Base-by-base conservation (phyloP, 2,797 vertebrate genomes). In the Melanogrammus aeglefinus region DNA sequence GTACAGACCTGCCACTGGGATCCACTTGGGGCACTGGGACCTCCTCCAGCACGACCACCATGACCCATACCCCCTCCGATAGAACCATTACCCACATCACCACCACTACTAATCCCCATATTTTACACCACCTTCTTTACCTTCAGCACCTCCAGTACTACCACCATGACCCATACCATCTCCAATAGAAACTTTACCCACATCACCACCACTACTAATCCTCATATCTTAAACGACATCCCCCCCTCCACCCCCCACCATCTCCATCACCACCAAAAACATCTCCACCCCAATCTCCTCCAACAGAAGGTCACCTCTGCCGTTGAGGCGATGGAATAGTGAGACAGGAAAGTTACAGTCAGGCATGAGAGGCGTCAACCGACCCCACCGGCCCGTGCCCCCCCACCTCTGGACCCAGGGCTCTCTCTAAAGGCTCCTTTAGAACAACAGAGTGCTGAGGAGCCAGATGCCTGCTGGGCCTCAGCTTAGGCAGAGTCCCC, bases 401-500 rank as follows among this genome's bases (percentile, higher is more conserved):
- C 47, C 51, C 51, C 2, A 16, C 8, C 51, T 7, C 18, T 7
- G 51, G 5, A 7, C n/a, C 8, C 51, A n/a, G 51, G 4, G 21
- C 18, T n/a, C 51, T n/a, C 51, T 63, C 51, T n/a, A 63, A 63
- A 63, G 6, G 21, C 4, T 63, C n/a, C 18, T n/a, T 63, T 63
- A 63, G 51, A n/a, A n/a, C n/a, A n/a, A 63, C 4, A 2, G 3
- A 21, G 9, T 12, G 21, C 38, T 14, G 78, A 74, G 76, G n/a
- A 85, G 77, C 69, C 31, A 75, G 78, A 2, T 41, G 5, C 85
- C 80, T 51, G 38, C 78, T 74, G 81, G 71, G 82, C 71, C 24
- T 5, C 69, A 83, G 88, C 84, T 91, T 85, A 90, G 76, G 72
- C 0, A 82, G 79, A 73, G 77, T 79, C 76, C 70, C 27, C 21